Evolutionary conservation across 2,888 invertebrate genomes (phyloP).

Genomic region (Apoderus coryli): DNA sequence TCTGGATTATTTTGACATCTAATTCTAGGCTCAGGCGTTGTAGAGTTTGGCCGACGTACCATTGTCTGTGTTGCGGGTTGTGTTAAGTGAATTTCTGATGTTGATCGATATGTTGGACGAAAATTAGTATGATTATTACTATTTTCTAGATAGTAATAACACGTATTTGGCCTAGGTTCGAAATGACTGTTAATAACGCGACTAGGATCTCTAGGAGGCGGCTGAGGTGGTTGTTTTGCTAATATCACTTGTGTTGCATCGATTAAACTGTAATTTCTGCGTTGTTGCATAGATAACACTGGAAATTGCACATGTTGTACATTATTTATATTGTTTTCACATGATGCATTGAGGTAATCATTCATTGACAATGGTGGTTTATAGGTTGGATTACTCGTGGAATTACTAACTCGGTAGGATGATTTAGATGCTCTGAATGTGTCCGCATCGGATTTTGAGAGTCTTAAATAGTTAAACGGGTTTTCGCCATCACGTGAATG

Average conservation of each 20-base stretch:
- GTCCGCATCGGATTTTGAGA: conserved; percentile 28
- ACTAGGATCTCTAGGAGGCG: conserved; percentile 64
- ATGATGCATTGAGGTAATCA: conserved; percentile 27
- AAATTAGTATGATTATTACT: conserved; percentile 28
- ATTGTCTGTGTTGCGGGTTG: conserved; percentile 20
- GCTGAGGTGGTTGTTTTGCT: conserved; percentile 42
- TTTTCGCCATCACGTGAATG: conserved; percentile 58
- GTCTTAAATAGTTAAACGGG: conserved; percentile 23
- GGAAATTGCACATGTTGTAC: conserved; percentile 27
- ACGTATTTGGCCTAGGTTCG: conserved; percentile 34
- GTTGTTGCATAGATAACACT: conserved; percentile 22
- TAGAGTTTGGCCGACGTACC: conserved; percentile 29
- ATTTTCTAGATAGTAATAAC: conserved; percentile 31
- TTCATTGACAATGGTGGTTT: conserved; percentile 26
- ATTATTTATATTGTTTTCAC: conserved; percentile 28
- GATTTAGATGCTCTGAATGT: conserved; percentile 21
- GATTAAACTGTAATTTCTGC: conserved; percentile 25
- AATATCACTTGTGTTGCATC: conserved; percentile 20
- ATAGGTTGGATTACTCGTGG: conserved; percentile 25
- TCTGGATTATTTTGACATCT: conserved; percentile 20
- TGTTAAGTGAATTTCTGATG: conserved; percentile 30
- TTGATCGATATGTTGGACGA: conserved; percentile 26
- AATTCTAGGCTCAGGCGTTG: conserved; percentile 27
- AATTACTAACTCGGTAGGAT: conserved; percentile 25
- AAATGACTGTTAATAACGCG: conserved; percentile 36